Base-by-base conservation (phyloP, 2,888 invertebrate genomes). In the Congeria kusceri region DNA sequence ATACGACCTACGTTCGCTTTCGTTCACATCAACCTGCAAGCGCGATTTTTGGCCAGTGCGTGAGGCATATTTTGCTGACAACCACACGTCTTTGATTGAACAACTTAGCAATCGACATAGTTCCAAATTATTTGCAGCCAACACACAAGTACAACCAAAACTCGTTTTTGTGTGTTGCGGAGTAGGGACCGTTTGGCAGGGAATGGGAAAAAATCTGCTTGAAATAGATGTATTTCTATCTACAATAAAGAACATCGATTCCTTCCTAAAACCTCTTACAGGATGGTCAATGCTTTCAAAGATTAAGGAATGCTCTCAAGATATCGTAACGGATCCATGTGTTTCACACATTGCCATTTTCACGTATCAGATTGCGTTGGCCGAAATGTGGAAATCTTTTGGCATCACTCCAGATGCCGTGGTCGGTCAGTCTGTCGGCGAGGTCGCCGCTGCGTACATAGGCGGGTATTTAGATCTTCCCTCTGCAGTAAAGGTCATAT, bases 321-420 rank as follows among this genome's bases (percentile, higher is more conserved):
- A 84, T n/a, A 49, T 49, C 20, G 64, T 77, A 7, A 49, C 71
- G 32, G 86, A 88, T 32, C 87, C 88, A 0, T 75, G 80, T 28
- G 61, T 86, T 32, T 86, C 81, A 20, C 89, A 88, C 53, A 79
- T 88, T 1, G 86, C 87, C 9, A 86, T 89, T 71, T 89, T 90
- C 69, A 79, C 86, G 9, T 74, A 73, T 23, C 88, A 89, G 76
- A 80, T 87, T n/a, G 86, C 73, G 1, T 57, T 87, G 18, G 62
- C 74, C 15, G 59, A 61, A 15, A 49, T 88, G 13, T 86, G 86
- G 86, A 67, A 67, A 49, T 67, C 72, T 23, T 84, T 62, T 23
- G 88, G 89, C 5, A 62, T 89, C 27, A 9, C 28, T 25, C 84
- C 88, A 0, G 77, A 76, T 59, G 66, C 57, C 20, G 81, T 88